Evolutionary conservation across 2,888 invertebrate genomes (phyloP), one percentile per base, ranked within the genome.

Genomic region (Drosophila robusta): DNA sequence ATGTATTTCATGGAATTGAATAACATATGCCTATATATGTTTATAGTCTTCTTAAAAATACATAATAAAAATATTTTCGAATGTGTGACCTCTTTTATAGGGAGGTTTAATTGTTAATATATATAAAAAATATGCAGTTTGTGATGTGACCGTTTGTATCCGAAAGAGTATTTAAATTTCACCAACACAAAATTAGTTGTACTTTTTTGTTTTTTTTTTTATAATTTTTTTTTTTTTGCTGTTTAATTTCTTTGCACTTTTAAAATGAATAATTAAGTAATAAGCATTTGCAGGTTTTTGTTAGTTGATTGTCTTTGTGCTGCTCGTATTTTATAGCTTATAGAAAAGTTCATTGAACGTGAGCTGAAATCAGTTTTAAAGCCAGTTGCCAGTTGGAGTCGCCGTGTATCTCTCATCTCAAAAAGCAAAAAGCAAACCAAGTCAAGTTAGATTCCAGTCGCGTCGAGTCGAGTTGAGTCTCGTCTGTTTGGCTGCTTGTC

Each of bases 281-380:
- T 79, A 64, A 71, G 65, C 44, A 50, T 42, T 65, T 39, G 57
- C 39, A 16, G 54, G 57, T 65, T 55, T 61, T 63, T 56, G 47
- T 50, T 49, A 47, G 38, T 62, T 32, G 36, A 39, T 44, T 45
- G 36, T 57, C 9, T 36, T 45, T 36, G 18, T 62, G 52, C 9
- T 29, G 16, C 18, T 47, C 44, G 57, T 26, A 38, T 68, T 68
- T 70, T 62, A 62, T 54, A 70, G 60, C 69, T 61, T 44, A 61
- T 52, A 54, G 29, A 44, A 32, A 78, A 77, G 83, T 83, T 72
- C 87, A 75, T 75, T 86, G 80, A 88, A 79, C 77, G 88, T 67
- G 18, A 70, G 49, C 55, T 60, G 46, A 80, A 70, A 72, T 51
- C 44, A 41, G 63, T 68, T 58, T 34, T 4, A 7, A 1, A 29